A percentile compares a stretch with the other conserved stretches of the same genome.
These are phyloP conservation scores for Sogatella furcifera DNA, from an alignment of 1,140 invertebrate species.

Conservation along the genomic window DNA sequence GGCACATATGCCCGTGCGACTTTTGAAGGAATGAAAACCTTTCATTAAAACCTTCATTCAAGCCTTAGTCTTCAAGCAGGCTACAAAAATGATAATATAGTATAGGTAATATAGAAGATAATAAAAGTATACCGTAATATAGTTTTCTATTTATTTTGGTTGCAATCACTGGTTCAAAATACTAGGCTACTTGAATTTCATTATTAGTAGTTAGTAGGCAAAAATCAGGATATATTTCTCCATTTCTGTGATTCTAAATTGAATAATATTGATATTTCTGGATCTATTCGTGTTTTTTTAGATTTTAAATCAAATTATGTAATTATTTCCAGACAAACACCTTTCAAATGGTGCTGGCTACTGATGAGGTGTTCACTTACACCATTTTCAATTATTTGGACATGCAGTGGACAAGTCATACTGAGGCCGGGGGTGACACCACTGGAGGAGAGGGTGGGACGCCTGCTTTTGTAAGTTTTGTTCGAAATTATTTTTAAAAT, in stretches of 20 bases:
- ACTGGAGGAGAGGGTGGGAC: conserved; percentile 74
- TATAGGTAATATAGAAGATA: no score
- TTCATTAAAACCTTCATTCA: no score
- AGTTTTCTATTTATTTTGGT: no score
- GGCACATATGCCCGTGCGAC: no score
- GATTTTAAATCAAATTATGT: conserved; percentile 7
- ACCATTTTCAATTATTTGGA: conserved; percentile 89
- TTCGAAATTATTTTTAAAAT: background rate
- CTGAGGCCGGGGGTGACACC: conserved; percentile 81
- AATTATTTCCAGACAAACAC: conserved; percentile 70
- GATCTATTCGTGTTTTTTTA: no score
- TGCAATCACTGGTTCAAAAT: no score
- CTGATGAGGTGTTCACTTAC: conserved; percentile 89
- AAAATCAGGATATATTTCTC: no score
- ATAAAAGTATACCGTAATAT: no score
- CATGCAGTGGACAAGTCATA: conserved; percentile 82
- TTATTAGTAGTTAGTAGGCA: background rate
- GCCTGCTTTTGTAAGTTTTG: conserved; percentile 67
- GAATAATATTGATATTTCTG: background rate
- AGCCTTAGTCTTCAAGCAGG: no score
- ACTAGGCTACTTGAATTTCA: no score
- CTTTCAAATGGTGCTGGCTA: conserved; percentile 85
- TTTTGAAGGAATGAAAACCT: no score
- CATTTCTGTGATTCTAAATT: background rate
- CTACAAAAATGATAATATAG: no score